Evolutionary conservation across 2,888 invertebrate species (phyloP).

Genomic region (Pseudoips prasinana): DNA sequence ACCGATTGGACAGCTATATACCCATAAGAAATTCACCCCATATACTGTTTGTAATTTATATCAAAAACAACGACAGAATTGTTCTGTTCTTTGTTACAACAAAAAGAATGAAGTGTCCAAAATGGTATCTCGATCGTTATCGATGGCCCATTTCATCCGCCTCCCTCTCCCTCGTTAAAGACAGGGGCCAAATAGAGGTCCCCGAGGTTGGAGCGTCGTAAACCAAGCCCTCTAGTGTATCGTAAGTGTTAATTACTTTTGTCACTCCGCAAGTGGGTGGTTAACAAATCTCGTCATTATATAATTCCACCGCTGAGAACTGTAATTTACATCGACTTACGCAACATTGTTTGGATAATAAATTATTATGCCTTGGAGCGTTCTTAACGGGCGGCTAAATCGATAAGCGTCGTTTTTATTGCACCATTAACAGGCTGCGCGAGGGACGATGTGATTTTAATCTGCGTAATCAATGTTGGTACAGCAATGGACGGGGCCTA

Average conservation of each 20-base stretch:
- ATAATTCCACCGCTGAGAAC: constrained; percentile 62
- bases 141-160: constrained; percentile 36
- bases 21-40: too few species aligned
- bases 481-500: constrained; percentile 11
- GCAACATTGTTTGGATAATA: constrained; percentile 75
- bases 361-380: constrained; percentile 71
- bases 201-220: constrained; percentile 63
- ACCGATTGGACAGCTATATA: too few species aligned
- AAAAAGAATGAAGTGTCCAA: constrained; percentile 27
- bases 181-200: constrained; percentile 40
- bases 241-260: constrained; percentile 79
- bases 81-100: too few species aligned
- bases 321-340: constrained; percentile 67
- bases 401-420: constrained; percentile 78
- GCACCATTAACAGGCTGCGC: constrained; percentile 73
- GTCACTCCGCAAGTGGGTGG: constrained; percentile 68
- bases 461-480: constrained; percentile 70
- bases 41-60: too few species aligned
- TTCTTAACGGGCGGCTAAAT: constrained; percentile 72
- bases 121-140: constrained; percentile 53
- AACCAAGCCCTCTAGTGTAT: constrained; percentile 68
- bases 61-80: too few species aligned
- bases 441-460: constrained; percentile 72
- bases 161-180: constrained; percentile 56
- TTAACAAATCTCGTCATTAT: constrained; percentile 72